Evolutionary conservation across 2,113 vertebrate species (phyloP).

Genomic region (Phyllostomus hastatus): DNA sequence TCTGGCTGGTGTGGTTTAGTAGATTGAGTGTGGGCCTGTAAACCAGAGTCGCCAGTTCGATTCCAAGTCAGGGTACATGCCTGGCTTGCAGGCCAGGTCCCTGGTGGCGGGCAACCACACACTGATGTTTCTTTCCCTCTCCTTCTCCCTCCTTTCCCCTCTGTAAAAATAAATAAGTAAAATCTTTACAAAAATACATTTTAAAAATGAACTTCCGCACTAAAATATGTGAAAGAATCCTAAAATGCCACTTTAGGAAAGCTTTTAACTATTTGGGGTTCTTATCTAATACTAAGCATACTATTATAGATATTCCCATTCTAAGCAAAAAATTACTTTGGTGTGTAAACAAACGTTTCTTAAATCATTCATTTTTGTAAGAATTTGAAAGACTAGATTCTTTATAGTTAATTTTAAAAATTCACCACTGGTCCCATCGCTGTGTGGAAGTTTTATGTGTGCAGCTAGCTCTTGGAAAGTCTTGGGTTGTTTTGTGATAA

Average conservation of each 20-base stretch:
- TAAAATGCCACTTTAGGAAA: neutral
- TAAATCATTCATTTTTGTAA: neutral
- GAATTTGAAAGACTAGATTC: neutral
- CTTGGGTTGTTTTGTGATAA: neutral
- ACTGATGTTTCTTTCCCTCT: too few relatives aligned
- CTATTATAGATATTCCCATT: neutral
- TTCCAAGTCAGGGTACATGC: too few relatives aligned
- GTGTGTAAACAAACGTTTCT: neutral
- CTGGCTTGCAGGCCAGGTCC: too few relatives aligned
- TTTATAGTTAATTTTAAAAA: neutral
- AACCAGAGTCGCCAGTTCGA: too few relatives aligned
- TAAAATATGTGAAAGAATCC: neutral
- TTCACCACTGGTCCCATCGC: neutral
- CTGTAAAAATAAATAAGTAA: too few relatives aligned
- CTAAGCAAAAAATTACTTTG: neutral
- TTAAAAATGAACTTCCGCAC: neutral
- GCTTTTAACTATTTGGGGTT: neutral
- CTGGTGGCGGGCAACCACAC: too few relatives aligned
- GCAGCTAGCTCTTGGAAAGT: neutral
- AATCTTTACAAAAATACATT: neutral
- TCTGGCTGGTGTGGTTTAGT: too few relatives aligned
- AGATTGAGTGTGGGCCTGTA: too few relatives aligned
- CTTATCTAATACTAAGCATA: neutral
- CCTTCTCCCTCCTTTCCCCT: too few relatives aligned
- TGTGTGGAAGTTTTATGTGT: neutral